Evolutionary conservation across 2,888 invertebrate genomes (phyloP), one percentile per base, ranked within the genome.

Genomic region (Alviniconcha strummeri): DNA sequence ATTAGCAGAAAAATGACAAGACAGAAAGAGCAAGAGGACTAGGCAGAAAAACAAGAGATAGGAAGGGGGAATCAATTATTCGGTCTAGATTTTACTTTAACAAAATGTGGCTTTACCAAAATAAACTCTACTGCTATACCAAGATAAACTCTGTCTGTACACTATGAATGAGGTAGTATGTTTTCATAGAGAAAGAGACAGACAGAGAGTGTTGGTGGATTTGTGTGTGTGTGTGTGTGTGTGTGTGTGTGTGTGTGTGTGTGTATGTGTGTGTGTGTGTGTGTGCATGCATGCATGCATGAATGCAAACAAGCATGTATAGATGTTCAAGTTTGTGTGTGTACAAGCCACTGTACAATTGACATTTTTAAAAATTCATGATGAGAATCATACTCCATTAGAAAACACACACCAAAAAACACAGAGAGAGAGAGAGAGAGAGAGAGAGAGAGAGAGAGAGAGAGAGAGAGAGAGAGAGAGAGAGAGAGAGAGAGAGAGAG

Each of bases 181-280:
- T n/a, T n/a, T n/a, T n/a, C n/a, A n/a, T n/a, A n/a, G n/a, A n/a
- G n/a, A n/a, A n/a, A n/a, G n/a, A n/a, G n/a, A n/a, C n/a, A n/a
- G n/a, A n/a, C n/a, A n/a, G n/a, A n/a, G n/a, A n/a, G n/a, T n/a
- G n/a, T n/a, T n/a, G n/a, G n/a, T 72, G 7, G 6, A 75, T 52
- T 36, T 4, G 55, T 55, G 55, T 52, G 17, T 55, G 8, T n/a
- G n/a, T n/a, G n/a, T n/a, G n/a, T n/a, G n/a, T n/a, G n/a, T n/a
- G n/a, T n/a, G n/a, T n/a, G n/a, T n/a, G n/a, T n/a, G n/a, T n/a
- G n/a, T n/a, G n/a, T n/a, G n/a, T n/a, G n/a, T n/a, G n/a, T n/a
- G n/a, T n/a, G n/a, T n/a, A n/a, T n/a, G n/a, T n/a, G 8, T 77
- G 77, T 11, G 13, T 54, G 76, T 76, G 76, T 76, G 76, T 76